phyloP scores from a whole-genome alignment of 2,797 vertebrate genomes.

The Amphiprion clarkii region DNA sequence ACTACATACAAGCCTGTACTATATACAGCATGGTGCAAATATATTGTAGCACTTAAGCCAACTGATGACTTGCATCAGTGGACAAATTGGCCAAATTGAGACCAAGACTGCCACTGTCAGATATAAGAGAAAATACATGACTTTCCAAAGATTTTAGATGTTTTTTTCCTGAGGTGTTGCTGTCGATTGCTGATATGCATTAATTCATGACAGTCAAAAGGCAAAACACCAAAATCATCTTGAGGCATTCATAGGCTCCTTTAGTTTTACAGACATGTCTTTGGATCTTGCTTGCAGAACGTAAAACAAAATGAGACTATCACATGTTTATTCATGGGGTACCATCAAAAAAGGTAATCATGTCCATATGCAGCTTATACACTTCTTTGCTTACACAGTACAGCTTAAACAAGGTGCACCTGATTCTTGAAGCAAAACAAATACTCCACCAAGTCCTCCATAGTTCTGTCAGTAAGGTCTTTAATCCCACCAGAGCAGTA shows the following conservation, averaged over 20 bases:
- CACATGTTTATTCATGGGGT: conserved; percentile 23
- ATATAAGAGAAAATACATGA: not conserved
- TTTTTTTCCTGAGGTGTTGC: not conserved
- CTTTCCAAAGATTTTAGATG: not conserved
- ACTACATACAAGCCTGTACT: too few species aligned
- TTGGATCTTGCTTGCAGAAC: conserved; percentile 29
- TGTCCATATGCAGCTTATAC: conserved; percentile 6
- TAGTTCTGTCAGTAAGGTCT: not conserved
- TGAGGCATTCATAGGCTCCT: not conserved
- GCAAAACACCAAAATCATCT: conserved; percentile 4
- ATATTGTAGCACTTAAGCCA: not conserved
- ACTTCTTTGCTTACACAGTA: conserved; percentile 20
- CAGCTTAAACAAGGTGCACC: not conserved
- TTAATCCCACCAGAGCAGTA: not conserved
- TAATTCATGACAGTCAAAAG: not conserved
- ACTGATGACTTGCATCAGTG: not conserved
- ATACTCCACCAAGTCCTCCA: not conserved
- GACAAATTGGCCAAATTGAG: not conserved
- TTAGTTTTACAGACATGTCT: conserved; percentile 5
- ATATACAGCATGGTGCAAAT: too few species aligned
- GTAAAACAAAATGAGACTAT: conserved; percentile 15
- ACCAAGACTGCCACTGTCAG: not conserved
- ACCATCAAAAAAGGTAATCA: conserved; percentile 16
- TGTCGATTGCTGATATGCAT: not conserved
- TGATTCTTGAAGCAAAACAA: not conserved